Evolutionary conservation across 2,888 invertebrate species (phyloP).

Genomic region (Doris montereyensis): DNA sequence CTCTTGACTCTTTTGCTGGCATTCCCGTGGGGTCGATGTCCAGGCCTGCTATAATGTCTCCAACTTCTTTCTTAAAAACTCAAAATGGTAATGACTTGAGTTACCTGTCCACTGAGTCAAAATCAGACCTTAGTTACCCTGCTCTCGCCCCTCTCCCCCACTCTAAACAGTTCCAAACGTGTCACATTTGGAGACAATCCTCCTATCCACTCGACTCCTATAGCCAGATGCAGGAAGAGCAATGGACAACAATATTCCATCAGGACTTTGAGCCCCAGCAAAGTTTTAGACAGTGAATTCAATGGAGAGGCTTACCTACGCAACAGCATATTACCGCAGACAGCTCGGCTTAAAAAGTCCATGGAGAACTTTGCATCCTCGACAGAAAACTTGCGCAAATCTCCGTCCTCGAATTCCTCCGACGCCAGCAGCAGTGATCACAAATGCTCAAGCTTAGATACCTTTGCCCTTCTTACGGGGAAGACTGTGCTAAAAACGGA

Average conservation of each 20-base stretch:
- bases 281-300: slow-evolving; percentile 31
- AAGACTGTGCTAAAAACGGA: slow-evolving; percentile 52
- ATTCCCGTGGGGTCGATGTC: not conserved
- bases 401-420: slow-evolving; percentile 25
- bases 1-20: not conserved
- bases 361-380: slow-evolving; percentile 34
- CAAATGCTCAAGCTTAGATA: slow-evolving; percentile 56
- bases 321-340: slow-evolving; percentile 33
- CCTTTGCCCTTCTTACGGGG: slow-evolving; percentile 52
- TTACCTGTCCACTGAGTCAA: slow-evolving; percentile 36
- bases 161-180: not conserved
- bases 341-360: slow-evolving; percentile 30
- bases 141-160: slow-evolving; percentile 37
- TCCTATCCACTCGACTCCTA: not conserved
- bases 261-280: too few relatives aligned
- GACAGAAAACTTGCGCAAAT: slow-evolving; percentile 25
- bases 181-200: not conserved
- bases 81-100: not conserved
- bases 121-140: slow-evolving; percentile 45
- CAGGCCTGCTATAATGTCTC: not conserved
- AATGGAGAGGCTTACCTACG: slow-evolving; percentile 30
- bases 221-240: too few relatives aligned
- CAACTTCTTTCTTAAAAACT: not conserved
- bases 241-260: too few relatives aligned
- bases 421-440: slow-evolving; percentile 36